phyloP scores from a whole-genome alignment of 2,888 invertebrate genomes.

The Perdita meconis region DNA sequence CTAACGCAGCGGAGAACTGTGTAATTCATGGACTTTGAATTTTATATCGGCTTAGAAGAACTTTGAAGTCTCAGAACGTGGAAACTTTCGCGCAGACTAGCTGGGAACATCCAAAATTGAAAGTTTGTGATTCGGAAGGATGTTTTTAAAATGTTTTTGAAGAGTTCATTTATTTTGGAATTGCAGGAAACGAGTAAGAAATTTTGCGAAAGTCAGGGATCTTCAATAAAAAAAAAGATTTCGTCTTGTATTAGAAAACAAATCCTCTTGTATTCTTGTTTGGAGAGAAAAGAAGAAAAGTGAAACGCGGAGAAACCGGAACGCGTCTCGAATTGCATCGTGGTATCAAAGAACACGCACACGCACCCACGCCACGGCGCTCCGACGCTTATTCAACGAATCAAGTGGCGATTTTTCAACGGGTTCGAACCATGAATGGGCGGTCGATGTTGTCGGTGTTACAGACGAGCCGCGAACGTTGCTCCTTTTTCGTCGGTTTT shows the following conservation, averaged over 20 bases:
- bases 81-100: neutral
- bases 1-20: constrained; percentile 9
- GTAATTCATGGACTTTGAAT: constrained; percentile 45
- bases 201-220: neutral
- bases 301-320: neutral
- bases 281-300: neutral
- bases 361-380: constrained; percentile 65
- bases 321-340: neutral
- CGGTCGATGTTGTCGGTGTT: constrained; percentile 51
- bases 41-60: constrained; percentile 52
- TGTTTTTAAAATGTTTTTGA: constrained; percentile 16
- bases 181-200: too few relatives aligned
- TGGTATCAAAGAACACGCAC: constrained; percentile 34
- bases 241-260: neutral
- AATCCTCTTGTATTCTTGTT: neutral
- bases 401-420: constrained; percentile 68
- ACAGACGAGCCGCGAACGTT: constrained; percentile 26
- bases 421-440: constrained; percentile 70
- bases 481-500: constrained; percentile 39
- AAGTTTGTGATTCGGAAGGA: constrained; percentile 6
- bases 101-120: constrained; percentile 31
- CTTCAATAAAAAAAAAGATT: neutral
- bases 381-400: constrained; percentile 68
- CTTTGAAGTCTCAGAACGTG: constrained; percentile 12
- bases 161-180: constrained; percentile 15